phyloP scores from a whole-genome alignment of 64 coral and sea anemone genomes.

The Pocillopora damicornis region DNA sequence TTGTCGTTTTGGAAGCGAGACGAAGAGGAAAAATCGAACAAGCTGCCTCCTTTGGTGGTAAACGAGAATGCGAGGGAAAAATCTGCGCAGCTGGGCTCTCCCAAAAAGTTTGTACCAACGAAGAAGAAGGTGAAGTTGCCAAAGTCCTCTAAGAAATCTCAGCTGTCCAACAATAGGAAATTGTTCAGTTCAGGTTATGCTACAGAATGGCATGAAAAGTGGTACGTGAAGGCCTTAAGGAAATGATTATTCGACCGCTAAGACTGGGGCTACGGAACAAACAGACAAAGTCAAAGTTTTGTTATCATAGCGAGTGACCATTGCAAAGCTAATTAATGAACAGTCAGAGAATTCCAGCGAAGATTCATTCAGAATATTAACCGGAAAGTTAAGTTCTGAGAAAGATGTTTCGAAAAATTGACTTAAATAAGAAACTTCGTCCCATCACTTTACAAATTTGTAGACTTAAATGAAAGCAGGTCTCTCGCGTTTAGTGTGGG shows the following conservation, averaged over 20 bases:
- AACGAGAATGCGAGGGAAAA: not conserved
- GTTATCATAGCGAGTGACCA: too few relatives aligned
- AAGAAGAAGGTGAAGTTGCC: slow-evolving; percentile 25
- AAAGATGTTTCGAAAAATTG: too few relatives aligned
- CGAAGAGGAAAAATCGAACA: slow-evolving; percentile 39
- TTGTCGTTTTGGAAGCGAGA: slow-evolving; percentile 63
- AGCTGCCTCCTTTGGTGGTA: slow-evolving; percentile 3
- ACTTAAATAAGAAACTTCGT: too few relatives aligned
- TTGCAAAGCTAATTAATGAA: too few relatives aligned
- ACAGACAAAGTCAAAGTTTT: too few relatives aligned
- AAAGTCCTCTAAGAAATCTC: not conserved
- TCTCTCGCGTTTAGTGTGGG: too few relatives aligned
- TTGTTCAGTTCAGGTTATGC: not conserved
- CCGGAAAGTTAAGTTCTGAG: too few relatives aligned
- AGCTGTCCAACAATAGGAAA: slow-evolving; percentile 30
- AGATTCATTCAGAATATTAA: too few relatives aligned
- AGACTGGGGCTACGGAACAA: not conserved
- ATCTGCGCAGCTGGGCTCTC: not conserved
- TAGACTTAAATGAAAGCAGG: too few relatives aligned
- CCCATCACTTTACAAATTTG: too few relatives aligned
- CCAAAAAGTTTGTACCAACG: not conserved
- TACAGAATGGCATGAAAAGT: slow-evolving; percentile 53
- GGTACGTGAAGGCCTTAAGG: slow-evolving; percentile 23
- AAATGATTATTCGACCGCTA: not conserved
- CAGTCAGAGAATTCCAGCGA: too few relatives aligned